Conservation (phyloP, 2,113 vertebrate species). For the Erythrocercus mccallii region DNA sequence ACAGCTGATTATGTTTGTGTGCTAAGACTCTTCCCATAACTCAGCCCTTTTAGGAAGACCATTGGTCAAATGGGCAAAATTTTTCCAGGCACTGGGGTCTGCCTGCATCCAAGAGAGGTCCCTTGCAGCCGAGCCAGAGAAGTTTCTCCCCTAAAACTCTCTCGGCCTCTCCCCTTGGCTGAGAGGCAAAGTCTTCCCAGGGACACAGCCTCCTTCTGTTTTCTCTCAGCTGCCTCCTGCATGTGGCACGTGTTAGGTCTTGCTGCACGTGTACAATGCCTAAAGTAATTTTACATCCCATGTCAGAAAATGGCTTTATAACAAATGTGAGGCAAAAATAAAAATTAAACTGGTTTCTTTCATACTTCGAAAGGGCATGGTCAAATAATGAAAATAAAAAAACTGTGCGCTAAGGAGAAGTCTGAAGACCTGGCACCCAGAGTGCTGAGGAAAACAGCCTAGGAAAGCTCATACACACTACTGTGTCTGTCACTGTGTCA, state of each 20-base stretch:
- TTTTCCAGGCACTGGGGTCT: background rate
- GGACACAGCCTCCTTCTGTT: background rate
- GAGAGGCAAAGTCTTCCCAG: rapidly evolving
- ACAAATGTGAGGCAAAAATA: background rate
- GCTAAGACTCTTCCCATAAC: background rate
- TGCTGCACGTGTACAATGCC: rapidly evolving
- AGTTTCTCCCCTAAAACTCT: rapidly evolving
- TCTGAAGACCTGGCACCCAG: background rate
- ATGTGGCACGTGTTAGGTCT: rapidly evolving
- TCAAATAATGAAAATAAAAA: background rate
- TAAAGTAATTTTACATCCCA: background rate
- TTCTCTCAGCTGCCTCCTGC: background rate
- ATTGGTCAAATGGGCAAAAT: rapidly evolving
- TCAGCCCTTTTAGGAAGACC: background rate
- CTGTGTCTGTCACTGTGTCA: background rate
- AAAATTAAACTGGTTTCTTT: background rate
- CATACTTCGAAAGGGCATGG: background rate
- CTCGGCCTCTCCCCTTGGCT: background rate
- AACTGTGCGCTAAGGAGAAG: background rate
- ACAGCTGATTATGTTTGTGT: too few relatives aligned
- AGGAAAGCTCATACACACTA: background rate
- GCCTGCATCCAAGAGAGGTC: background rate
- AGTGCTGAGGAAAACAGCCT: background rate
- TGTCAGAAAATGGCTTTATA: background rate
- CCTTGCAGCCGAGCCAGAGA: background rate